These are phyloP conservation scores for Nemoura dubitans DNA, from an alignment of 2,888 invertebrate species.

Conservation along the genomic window DNA sequence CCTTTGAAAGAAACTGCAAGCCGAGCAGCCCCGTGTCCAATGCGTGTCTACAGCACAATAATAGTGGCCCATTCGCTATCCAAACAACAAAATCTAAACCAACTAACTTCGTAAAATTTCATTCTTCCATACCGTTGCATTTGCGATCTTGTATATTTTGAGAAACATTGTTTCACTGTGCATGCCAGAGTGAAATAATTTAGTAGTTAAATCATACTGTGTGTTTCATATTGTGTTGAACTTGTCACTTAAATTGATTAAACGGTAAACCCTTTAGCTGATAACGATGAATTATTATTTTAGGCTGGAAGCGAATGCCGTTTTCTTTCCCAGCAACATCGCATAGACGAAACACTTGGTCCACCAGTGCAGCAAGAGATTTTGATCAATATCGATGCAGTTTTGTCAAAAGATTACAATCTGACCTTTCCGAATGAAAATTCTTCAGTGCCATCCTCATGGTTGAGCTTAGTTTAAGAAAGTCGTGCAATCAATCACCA, in stretches of 20 bases:
- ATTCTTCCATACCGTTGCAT: not conserved
- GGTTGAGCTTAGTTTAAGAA: not conserved
- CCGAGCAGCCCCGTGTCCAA: too few relatives aligned
- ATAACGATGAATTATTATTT: not conserved
- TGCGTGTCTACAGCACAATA: not conserved
- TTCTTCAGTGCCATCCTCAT: not conserved
- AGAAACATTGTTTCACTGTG: not conserved
- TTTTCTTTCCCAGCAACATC: not conserved
- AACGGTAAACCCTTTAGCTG: too few relatives aligned
- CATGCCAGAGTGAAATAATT: not conserved
- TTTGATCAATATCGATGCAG: not conserved
- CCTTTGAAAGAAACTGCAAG: too few relatives aligned
- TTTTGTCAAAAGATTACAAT: not conserved
- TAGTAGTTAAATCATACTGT: not conserved
- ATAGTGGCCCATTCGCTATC: not conserved
- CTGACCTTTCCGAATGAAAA: not conserved
- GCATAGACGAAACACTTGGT: not conserved
- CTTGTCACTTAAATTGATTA: not conserved
- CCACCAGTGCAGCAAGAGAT: not conserved
- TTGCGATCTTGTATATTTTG: not conserved
- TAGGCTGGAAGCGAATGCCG: not conserved
- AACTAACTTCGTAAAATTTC: not conserved
- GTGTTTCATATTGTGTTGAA: not conserved
- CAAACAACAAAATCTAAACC: not conserved
- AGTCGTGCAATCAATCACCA: not conserved